phyloP scores from a whole-genome alignment of 2,888 invertebrate genomes.

The Chydorus sphaericus region DNA sequence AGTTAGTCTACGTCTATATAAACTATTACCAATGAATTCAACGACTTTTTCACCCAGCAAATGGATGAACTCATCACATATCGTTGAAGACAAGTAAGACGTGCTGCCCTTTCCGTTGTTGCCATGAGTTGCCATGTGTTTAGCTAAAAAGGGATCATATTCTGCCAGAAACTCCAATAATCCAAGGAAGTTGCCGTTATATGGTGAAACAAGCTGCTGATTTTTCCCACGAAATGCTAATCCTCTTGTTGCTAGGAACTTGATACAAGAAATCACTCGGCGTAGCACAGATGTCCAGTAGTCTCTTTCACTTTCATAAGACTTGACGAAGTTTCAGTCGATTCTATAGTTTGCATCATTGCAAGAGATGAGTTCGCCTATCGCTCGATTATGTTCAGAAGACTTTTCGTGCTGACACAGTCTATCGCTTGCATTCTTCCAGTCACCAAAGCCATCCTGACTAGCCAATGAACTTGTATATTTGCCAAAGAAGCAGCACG shows the following conservation, averaged over 20 bases:
- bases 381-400: not conserved
- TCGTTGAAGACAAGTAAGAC: slow-evolving; percentile 1
- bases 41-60: not conserved
- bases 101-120: slow-evolving; percentile 7
- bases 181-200: slow-evolving; percentile 16
- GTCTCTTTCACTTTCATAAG: not conserved
- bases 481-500: not conserved
- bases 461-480: not conserved
- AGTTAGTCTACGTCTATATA: too few relatives aligned
- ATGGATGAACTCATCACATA: slow-evolving; percentile 4
- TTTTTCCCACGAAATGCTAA: slow-evolving; percentile 17
- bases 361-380: not conserved
- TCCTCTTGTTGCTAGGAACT: slow-evolving; percentile 17
- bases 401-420: not conserved
- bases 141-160: slow-evolving; percentile 18
- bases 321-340: not conserved
- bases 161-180: slow-evolving; percentile 17
- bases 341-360: not conserved
- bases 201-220: slow-evolving; percentile 16
- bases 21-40: too few relatives aligned
- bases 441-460: not conserved
- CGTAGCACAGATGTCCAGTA: slow-evolving; percentile 9
- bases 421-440: not conserved
- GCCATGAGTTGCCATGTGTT: slow-evolving; percentile 13
- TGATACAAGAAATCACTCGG: slow-evolving; percentile 16